Conservation (phyloP, 2,113 vertebrate genomes). For the Oenanthe melanoleuca region DNA sequence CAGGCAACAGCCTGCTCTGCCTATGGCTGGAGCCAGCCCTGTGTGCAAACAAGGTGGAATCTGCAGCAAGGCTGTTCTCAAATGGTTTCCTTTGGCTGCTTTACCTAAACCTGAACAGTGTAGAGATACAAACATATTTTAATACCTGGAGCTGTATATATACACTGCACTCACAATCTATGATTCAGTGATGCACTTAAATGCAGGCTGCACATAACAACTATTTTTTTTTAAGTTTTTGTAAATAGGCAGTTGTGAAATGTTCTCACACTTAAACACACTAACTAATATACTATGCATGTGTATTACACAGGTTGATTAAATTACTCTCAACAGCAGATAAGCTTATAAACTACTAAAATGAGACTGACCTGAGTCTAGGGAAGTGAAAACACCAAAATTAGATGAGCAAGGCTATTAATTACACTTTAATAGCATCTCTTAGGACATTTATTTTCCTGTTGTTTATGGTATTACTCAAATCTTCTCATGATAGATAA, state of each 20-base stretch:
- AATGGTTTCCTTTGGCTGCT: not conserved
- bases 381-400: conserved; percentile 36
- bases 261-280: not conserved
- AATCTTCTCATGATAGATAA: not conserved
- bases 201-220: not conserved
- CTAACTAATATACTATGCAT: not conserved
- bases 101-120: not conserved
- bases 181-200: not conserved
- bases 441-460: conserved; percentile 8
- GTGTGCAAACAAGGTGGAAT: not conserved
- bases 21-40: not conserved
- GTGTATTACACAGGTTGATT: not conserved
- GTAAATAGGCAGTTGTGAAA: not conserved
- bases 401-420: conserved; percentile 25
- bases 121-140: not conserved
- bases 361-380: not conserved
- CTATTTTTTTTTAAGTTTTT: not conserved
- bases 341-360: not conserved
- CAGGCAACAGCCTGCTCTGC: not conserved
- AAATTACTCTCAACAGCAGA: not conserved
- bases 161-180: not conserved
- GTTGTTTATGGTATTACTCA: conserved; percentile 22
- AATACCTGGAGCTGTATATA: not conserved
- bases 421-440: conserved; percentile 14
- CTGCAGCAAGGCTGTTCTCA: not conserved